Evolutionary conservation across 2,113 vertebrate genomes (phyloP).

Genomic region (Hippolais icterina): DNA sequence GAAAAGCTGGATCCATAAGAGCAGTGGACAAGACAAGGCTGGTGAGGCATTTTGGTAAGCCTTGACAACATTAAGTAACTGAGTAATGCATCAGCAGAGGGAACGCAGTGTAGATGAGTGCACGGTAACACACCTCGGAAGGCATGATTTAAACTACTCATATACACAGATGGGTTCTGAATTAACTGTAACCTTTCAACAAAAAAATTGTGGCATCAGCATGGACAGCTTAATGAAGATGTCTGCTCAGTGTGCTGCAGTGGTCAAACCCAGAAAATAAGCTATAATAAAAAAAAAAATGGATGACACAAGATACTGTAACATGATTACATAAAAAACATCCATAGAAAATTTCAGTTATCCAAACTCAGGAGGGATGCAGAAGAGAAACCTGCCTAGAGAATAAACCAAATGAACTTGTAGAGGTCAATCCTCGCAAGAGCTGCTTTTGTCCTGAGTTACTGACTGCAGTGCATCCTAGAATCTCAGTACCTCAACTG

Average conservation of each 20-base stretch:
- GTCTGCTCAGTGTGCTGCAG: not conserved
- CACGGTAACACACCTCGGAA: constrained; percentile 38
- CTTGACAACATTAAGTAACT: constrained; percentile 38
- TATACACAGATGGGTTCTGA: constrained; percentile 38
- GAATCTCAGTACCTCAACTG: not conserved
- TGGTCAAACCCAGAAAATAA: constrained; percentile 36
- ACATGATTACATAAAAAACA: constrained; percentile 2
- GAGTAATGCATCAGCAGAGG: constrained; percentile 36
- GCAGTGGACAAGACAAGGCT: constrained; percentile 21
- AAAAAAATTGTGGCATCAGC: constrained; percentile 42
- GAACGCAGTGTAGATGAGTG: constrained; percentile 18
- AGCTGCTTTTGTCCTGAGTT: not conserved
- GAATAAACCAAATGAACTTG: not conserved
- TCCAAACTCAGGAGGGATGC: not conserved
- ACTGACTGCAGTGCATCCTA: not conserved
- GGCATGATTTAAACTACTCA: constrained; percentile 50
- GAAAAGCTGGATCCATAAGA: constrained; percentile 15
- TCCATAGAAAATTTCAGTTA: constrained; percentile 16
- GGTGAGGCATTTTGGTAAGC: constrained; percentile 23
- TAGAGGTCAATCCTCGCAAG: not conserved
- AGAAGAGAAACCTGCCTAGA: not conserved
- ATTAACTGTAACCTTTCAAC: constrained; percentile 62
- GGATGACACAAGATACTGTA: not conserved
- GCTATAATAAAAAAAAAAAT: not conserved
- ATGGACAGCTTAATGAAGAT: constrained; percentile 61